Evolutionary conservation across 2,888 invertebrate genomes (phyloP), one percentile per base, ranked within the genome.

Genomic region (Macrophya alboannulata): DNA sequence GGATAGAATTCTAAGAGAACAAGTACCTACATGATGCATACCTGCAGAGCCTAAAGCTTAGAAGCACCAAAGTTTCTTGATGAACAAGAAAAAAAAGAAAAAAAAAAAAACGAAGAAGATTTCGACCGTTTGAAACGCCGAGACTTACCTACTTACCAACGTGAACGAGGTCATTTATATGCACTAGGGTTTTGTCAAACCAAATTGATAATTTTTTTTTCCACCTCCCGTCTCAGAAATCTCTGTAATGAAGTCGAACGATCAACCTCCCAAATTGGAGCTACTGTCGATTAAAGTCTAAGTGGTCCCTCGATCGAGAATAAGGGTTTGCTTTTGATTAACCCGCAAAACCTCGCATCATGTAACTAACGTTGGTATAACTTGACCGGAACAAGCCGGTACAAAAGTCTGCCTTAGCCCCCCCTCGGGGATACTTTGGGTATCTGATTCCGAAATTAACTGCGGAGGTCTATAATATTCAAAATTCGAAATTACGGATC

Each of bases 61-160:
- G 55, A 77, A 77, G 77, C 77, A 77, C 77, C 55, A 10, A 37
- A 55, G 77, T 77, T 77, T 37, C 51, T 48, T 31, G 31, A 31
- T 31, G 5, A 0, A n/a, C 17, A 31, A 55, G 17, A 55, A 77
- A 55, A 31, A 31, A 31, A 31, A 31, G 3, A 31, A 31, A 31
- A 31, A 31, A 31, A 31, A 31, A 31, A 31, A 31, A 31, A 31
- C 1, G 3, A 31, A 3, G 31, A 31, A 3, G n/a, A 48, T 77
- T 77, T 55, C 37, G 51, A 55, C 37, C 5, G 15, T 25, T 15
- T 25, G 31, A n/a, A 77, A 17, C 37, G 8, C 25, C 37, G 37
- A 77, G 71, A 71, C 17, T n/a, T 40, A 15, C 17, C 62, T 8
- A n/a, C 8, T 8, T 21, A 21, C n/a, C n/a, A 12, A 65, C 6